Evolutionary conservation across 2,113 vertebrate genomes (phyloP), one percentile per base, ranked within the genome.

Genomic region (Chloroceryle aenea): DNA sequence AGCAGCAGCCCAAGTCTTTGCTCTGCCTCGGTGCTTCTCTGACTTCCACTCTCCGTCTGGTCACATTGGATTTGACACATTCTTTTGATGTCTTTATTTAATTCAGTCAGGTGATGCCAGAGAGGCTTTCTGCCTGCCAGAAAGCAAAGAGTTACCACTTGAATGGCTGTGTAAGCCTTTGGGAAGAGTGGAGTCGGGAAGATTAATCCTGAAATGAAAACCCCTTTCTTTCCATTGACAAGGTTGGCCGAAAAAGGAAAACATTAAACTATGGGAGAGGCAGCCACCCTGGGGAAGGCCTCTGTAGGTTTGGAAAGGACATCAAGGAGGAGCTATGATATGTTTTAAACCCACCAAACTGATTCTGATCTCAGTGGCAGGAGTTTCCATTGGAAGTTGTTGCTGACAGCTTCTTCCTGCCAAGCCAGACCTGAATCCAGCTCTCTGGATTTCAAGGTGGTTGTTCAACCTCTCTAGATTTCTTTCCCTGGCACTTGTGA

Each of bases 61-160:
- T 96, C 92, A 83, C 68, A 71, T 90, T 34, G 40, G 40, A 89
- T 93, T 71, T 79, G 87, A 59, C 10, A 16, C 59, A 23, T 77
- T 71, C 79, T 82, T 94, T 90, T 94, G 87, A 95, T 97, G 76
- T 72, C 90, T 94, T 66, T 97, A 63, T 91, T 95, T 77, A 50
- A 94, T 88, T 94, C 92, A 85, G 55, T 90, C 87, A 47, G 59
- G 71, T 85, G 79, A 34, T 52, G 42, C 40, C 2, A 2, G 61
- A 56, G 81, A 94, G 47, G 55, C n/a, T 89, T 67, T 62, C 81
- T 80, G 88, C 69, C 75, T 71, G 61, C 79, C 0, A 1, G 87
- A 71, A 86, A 89, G 67, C 81, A 86, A 97, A 93, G 93, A 56
- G 91, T 92, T 89, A 91, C 34, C 27, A 69, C 74, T 86, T 61